phyloP scores from a whole-genome alignment of 2,113 vertebrate genomes.

The Vombatus ursinus region DNA sequence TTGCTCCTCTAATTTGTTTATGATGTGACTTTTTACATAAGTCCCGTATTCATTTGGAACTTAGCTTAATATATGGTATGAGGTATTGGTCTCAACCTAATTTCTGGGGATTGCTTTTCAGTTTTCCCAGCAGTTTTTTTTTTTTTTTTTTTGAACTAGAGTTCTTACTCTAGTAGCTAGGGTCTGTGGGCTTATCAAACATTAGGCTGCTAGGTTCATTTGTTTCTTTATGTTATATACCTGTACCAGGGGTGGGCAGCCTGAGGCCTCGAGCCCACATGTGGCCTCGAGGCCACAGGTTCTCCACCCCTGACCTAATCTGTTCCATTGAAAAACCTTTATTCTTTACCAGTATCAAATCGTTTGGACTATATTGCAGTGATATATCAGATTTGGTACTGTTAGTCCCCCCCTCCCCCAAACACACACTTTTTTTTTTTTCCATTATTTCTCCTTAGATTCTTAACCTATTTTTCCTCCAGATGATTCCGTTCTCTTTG shows the following conservation, averaged over 20 bases:
- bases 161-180: not conserved
- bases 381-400: not conserved
- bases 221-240: not conserved
- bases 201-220: not conserved
- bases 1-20: not conserved
- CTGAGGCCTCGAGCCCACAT: too few species aligned
- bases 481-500: not conserved
- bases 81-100: not conserved
- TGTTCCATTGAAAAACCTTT: not conserved
- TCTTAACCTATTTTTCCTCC: not conserved
- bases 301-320: not conserved
- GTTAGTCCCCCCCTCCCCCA: not conserved
- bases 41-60: not conserved
- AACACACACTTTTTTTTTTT: too few species aligned
- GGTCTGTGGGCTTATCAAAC: not conserved
- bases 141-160: too few species aligned
- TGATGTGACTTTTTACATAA: not conserved
- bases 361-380: not conserved
- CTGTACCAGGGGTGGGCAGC: too few species aligned
- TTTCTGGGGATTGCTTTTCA: not conserved
- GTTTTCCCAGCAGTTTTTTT: not conserved
- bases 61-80: not conserved
- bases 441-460: not conserved
- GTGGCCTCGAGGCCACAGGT: too few species aligned
- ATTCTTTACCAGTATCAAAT: not conserved